A percentile compares a stretch with the other conserved stretches of the same genome.
Conservation (phyloP, 1,140 invertebrate genomes). For the Penaeus indicus region DNA sequence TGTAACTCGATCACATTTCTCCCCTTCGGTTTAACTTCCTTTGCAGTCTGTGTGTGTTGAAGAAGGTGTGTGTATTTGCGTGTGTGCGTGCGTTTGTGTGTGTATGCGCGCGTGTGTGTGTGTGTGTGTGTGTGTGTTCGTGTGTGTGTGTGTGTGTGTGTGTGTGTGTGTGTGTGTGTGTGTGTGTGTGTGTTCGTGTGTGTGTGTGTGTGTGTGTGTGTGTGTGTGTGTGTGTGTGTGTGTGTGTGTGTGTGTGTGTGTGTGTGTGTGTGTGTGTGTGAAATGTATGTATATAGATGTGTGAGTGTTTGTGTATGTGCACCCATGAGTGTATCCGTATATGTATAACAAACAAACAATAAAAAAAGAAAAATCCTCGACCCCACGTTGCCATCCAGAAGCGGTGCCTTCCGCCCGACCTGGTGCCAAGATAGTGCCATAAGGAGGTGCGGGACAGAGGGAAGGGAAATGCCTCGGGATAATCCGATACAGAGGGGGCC, state of each 20-base stretch:
- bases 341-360: too few species aligned
- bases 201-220: neutral
- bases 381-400: too few species aligned
- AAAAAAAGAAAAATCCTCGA: too few species aligned
- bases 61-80: neutral
- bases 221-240: neutral
- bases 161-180: constrained; percentile 24
- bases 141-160: constrained; percentile 34
- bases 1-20: neutral
- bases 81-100: neutral
- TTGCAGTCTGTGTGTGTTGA: neutral
- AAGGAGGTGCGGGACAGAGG: too few species aligned
- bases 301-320: constrained; percentile 24
- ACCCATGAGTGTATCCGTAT: neutral
- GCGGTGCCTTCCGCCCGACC: too few species aligned
- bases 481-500: too few species aligned
- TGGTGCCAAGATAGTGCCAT: too few species aligned
- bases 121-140: neutral
- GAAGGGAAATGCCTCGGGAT: too few species aligned
- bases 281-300: neutral
- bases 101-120: neutral
- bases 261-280: constrained; percentile 28
- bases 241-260: neutral
- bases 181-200: neutral
- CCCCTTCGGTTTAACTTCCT: neutral